Conservation (phyloP, 2,888 invertebrate genomes). For the Lochmaea capreae region DNA sequence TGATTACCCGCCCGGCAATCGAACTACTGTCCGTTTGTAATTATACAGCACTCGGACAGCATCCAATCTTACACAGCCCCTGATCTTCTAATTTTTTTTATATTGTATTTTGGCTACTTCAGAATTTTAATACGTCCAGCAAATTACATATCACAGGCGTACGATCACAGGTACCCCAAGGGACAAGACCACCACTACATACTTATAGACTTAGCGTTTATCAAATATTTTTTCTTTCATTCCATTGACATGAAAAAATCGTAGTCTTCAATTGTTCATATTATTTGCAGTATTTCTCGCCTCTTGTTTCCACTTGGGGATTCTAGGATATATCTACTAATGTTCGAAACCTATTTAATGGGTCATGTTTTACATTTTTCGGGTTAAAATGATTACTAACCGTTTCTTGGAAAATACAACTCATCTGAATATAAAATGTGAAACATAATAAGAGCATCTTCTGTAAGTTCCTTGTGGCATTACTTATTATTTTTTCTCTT, state of each 20-base stretch:
- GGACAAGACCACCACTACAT: neutral
- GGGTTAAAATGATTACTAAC: too few species aligned
- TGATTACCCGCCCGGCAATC: conserved; percentile 62
- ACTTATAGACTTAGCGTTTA: neutral
- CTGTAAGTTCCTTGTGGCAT: too few species aligned
- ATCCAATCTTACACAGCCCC: conserved; percentile 45
- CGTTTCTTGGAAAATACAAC: too few species aligned
- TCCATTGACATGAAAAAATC: neutral
- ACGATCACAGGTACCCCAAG: neutral
- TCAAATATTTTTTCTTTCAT: neutral
- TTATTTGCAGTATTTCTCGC: neutral
- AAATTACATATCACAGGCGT: conserved; percentile 42
- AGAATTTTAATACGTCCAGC: conserved; percentile 50
- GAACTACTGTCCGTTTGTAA: conserved; percentile 63
- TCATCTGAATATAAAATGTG: too few species aligned
- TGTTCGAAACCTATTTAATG: too few species aligned
- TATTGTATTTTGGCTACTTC: conserved; percentile 52
- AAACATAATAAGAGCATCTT: too few species aligned
- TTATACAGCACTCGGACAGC: conserved; percentile 59
- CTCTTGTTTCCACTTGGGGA: too few species aligned
- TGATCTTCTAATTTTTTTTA: conserved; percentile 29
- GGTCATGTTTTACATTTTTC: too few species aligned
- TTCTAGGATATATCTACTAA: too few species aligned
- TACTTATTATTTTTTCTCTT: too few species aligned
- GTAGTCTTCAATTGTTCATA: neutral